phyloP scores from a whole-genome alignment of 1,140 invertebrate species.

The Stegodyphus dumicola region DNA sequence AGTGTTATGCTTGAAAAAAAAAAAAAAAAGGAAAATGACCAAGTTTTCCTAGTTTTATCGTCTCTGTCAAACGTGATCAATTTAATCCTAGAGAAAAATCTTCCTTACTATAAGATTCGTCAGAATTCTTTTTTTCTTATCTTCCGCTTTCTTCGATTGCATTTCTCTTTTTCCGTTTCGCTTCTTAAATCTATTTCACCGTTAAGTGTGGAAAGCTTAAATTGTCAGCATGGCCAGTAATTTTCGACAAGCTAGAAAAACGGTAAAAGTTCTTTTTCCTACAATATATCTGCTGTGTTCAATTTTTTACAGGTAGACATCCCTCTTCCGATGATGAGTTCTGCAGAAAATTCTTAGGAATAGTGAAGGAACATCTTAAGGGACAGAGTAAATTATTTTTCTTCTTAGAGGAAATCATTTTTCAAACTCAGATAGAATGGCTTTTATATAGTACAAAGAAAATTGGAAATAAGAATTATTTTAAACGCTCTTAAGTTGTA shows the following conservation, averaged over 20 bases:
- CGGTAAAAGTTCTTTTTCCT: background rate
- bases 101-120: slow-evolving; percentile 16
- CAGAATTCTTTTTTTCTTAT: slow-evolving; percentile 11
- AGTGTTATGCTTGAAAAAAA: background rate
- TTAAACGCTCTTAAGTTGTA: too few relatives aligned
- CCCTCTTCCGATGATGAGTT: too few relatives aligned
- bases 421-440: too few relatives aligned
- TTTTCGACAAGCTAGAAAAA: background rate
- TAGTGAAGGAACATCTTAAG: too few relatives aligned
- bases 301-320: background rate
- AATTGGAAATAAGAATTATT: too few relatives aligned
- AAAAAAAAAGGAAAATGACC: slow-evolving; percentile 7
- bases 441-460: too few relatives aligned
- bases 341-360: too few relatives aligned
- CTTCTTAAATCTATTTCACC: slow-evolving; percentile 33
- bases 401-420: too few relatives aligned
- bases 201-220: slow-evolving; percentile 42
- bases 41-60: slow-evolving; percentile 36
- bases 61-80: slow-evolving; percentile 53
- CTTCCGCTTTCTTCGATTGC: background rate
- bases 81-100: slow-evolving; percentile 40
- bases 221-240: slow-evolving; percentile 26
- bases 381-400: too few relatives aligned
- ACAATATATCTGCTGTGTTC: background rate
- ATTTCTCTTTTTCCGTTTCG: background rate